Base-by-base conservation (phyloP, 2,797 vertebrate genomes). In the Chrosomus eos region DNA sequence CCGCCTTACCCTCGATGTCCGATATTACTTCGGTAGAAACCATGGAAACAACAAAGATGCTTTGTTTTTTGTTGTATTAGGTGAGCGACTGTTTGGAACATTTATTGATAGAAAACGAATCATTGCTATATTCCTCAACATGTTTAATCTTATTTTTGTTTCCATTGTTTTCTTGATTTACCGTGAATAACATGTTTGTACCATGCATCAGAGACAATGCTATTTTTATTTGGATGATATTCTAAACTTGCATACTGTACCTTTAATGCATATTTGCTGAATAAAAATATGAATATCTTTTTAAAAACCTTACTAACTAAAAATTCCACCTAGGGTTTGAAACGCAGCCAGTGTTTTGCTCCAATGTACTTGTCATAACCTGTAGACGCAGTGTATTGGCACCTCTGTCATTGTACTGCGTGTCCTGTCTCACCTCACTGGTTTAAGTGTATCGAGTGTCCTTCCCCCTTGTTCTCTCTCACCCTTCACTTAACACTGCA, bases 401-500 rank as follows among this genome's bases (percentile, higher is more conserved):
- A 78, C 43, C 36, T 70, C 36, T 60, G 53, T 66, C 72, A 64
- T 72, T 87, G 78, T 79, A 21, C 64, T 79, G n/a, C 72, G 62
- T 80, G 45, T 72, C 86, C 62, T 89, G 74, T 79, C 91, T 94
- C 80, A 93, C 87, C 87, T 90, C 83, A 91, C 87, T 93, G 78
- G 33, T 72, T 85, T 80, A n/a, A n/a, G 53, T 86, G 48, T 67
- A 55, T 80, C 79, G n/a, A n/a, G 21, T 87, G 83, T 82, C 28
- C 53, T 21, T 78, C 80, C 93, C 83, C 91, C 72, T 92, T 66
- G 86, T 79, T 83, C 4, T 83, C 43, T 51, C 93, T 92, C 84
- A 86, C 73, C 86, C 89, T 91, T 94, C 92, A 88, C 91, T 93
- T 89, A 90, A 88, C 86, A 84, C 88, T 83, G 88, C 90, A 89